phyloP scores from a whole-genome alignment of 2,797 vertebrate species.

The Caiman crocodilus region DNA sequence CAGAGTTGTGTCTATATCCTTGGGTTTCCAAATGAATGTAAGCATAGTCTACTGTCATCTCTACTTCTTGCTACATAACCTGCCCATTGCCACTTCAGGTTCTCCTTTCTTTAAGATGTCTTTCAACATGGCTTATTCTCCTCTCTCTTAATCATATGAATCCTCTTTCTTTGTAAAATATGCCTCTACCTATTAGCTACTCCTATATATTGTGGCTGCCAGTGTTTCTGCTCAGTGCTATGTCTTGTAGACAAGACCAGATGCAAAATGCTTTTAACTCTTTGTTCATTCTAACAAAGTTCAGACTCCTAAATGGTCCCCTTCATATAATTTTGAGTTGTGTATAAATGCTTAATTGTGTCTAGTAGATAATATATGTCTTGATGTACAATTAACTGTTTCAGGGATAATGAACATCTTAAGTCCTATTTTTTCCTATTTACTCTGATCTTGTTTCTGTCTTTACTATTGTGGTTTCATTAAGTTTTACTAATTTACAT shows the following conservation, averaged over 20 bases:
- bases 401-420: not conserved
- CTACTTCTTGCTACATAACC: not conserved
- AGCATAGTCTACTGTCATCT: not conserved
- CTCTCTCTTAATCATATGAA: conserved; percentile 12
- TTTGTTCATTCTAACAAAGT: not conserved
- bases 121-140: not conserved
- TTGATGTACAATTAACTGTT: not conserved
- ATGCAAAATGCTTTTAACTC: not conserved
- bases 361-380: not conserved
- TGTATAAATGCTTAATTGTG: not conserved
- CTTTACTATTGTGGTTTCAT: not conserved
- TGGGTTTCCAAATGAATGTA: not conserved
- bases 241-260: conserved; percentile 13
- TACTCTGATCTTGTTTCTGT: not conserved
- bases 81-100: not conserved
- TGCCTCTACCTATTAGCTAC: not conserved
- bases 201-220: conserved; percentile 10
- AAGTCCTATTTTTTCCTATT: not conserved
- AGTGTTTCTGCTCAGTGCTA: conserved; percentile 16
- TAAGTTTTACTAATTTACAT: conserved; percentile 1
- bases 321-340: not conserved
- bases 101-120: not conserved
- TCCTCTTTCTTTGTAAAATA: not conserved
- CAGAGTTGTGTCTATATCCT: not conserved
- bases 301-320: conserved; percentile 3